Evolutionary conservation across 2,797 vertebrate genomes (phyloP), one percentile per base, ranked within the genome.

Genomic region (Acrocephalus scirpaceus): DNA sequence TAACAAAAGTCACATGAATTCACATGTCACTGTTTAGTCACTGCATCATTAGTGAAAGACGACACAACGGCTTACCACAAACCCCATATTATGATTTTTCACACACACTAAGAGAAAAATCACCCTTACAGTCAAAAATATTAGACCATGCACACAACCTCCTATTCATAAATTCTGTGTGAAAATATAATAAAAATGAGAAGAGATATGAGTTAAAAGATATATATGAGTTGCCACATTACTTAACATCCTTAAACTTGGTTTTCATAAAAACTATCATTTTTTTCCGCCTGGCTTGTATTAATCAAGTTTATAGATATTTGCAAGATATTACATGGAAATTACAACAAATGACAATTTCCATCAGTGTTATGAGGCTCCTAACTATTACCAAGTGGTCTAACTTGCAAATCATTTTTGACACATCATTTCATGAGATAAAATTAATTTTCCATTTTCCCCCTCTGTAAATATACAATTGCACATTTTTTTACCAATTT

Each of bases 1-100:
- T 78, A 90, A 62, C 30, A 34, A 53, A 5, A 84, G 86, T 90
- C 92, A 96, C 70, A 70, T 51, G 74, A 81, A 93, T 48, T 86
- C 13, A 8, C 79, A 60, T 64, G 79, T 86, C 92, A 92, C 48
- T 73, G 38, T 56, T 93, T 74, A 74, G 72, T 79, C 90, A 87
- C 73, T 2, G 3, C 0, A 0, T 65, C 69, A 85, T 79, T 36
- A 69, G 51, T 61, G 76, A 82, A 48, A 57, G 77, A 93, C 2
- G 11, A 85, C 77, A 86, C 80, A 45, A 90, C 13, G 30, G 42
- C 57, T 88, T 13, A 65, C 73, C 80, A 75, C 54, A 96, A 91
- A 83, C 40, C 32, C 44, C 0, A 0, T 10, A 36, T 6, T 56
- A 47, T 5, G 27, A 61, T 74, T 80, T 91, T 91, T 75, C 38